A percentile compares a stretch with the other conserved stretches of the same genome.
Conservation (phyloP, 2,113 vertebrate genomes). For the Pipa parva region DNA sequence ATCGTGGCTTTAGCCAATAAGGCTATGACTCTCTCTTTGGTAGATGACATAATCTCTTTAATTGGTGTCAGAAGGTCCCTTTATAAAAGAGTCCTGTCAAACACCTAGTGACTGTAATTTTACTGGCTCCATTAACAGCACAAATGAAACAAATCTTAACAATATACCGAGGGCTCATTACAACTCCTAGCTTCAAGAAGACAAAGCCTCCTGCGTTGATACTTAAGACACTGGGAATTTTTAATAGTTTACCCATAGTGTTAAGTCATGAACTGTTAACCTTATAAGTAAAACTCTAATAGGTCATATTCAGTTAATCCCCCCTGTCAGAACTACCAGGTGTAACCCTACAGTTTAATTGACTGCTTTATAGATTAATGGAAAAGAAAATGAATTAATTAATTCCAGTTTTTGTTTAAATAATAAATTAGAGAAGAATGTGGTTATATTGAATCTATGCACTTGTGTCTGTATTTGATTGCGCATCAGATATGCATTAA, state of each 20-base stretch:
- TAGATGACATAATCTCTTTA: constrained; percentile 96
- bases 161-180: constrained; percentile 79
- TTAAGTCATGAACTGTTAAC: constrained; percentile 72
- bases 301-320: constrained; percentile 70
- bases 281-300: constrained; percentile 66
- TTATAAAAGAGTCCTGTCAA: constrained; percentile 77
- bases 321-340: constrained; percentile 58
- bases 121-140: constrained; percentile 72
- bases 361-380: constrained; percentile 45
- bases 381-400: no score
- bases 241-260: constrained; percentile 62
- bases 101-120: constrained; percentile 81
- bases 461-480: no score
- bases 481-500: no score
- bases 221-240: constrained; percentile 65
- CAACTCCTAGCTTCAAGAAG: constrained; percentile 65
- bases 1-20: constrained; percentile 74
- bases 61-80: constrained; percentile 88
- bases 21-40: constrained; percentile 77
- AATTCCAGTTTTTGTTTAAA: no score
- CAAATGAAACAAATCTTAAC: constrained; percentile 72
- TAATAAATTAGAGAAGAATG: no score
- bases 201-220: constrained; percentile 68
- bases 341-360: constrained; percentile 62
- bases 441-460: no score